These are phyloP conservation scores for Aramus guarauna DNA, from an alignment of 2,113 vertebrate genomes.

Conservation along the genomic window DNA sequence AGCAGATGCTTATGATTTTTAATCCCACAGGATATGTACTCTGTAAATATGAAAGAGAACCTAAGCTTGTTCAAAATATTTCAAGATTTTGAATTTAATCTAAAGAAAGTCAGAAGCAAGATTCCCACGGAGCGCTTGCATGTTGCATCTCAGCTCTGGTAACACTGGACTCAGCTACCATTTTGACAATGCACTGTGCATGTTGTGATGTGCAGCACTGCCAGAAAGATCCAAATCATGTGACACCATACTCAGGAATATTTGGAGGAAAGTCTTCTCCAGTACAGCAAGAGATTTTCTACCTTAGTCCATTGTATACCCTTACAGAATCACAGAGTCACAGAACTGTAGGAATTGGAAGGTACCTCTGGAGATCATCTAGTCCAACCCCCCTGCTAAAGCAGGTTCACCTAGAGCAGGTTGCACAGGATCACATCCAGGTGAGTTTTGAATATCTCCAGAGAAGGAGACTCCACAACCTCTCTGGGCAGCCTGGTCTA, in stretches of 20 bases:
- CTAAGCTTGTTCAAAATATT: background rate
- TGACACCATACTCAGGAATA: background rate
- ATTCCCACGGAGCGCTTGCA: background rate
- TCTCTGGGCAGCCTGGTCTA: too few species aligned
- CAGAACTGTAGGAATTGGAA: too few species aligned
- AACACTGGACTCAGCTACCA: background rate
- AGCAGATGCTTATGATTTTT: background rate
- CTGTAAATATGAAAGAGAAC: background rate
- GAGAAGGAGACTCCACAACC: too few species aligned
- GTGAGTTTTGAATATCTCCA: too few species aligned
- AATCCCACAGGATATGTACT: background rate
- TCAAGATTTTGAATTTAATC: background rate
- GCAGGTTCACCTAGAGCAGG: too few species aligned
- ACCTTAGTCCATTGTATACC: background rate
- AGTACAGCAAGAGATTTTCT: background rate
- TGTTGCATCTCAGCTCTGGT: background rate
- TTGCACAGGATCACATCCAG: too few species aligned
- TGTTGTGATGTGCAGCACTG: background rate
- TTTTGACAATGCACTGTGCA: background rate
- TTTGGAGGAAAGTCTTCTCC: background rate
- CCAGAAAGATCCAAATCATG: background rate
- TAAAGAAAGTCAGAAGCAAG: background rate
- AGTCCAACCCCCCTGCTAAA: too few species aligned
- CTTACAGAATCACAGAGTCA: too few species aligned
- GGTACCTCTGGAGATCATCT: too few species aligned